These are phyloP conservation scores for Spatula clypeata DNA, from an alignment of 2,797 vertebrate genomes.

Conservation along the genomic window DNA sequence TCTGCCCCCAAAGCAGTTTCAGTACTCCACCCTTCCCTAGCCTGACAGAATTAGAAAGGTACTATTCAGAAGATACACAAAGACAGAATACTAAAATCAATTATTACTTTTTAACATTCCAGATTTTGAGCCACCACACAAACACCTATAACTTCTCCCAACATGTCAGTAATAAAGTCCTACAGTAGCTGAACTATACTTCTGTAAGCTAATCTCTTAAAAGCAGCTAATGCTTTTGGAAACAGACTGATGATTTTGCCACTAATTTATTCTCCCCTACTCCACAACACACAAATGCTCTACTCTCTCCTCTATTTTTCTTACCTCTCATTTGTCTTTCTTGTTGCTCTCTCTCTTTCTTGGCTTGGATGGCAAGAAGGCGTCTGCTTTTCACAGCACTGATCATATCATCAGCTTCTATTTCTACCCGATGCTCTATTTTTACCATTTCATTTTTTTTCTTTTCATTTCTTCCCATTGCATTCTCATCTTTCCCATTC, in stretches of 20 bases:
- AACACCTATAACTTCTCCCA: background rate
- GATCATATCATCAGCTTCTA: constrained; percentile 93
- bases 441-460: constrained; percentile 83
- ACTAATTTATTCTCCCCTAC: background rate
- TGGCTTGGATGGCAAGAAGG: constrained; percentile 93
- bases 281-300: background rate
- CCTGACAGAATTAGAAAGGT: background rate
- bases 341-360: constrained; percentile 94
- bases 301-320: background rate
- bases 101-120: background rate
- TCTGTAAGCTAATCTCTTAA: background rate
- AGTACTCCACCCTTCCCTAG: background rate
- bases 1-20: background rate
- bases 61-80: background rate
- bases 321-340: constrained; percentile 94
- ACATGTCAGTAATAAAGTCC: background rate
- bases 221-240: background rate
- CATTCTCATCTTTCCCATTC: constrained; percentile 75
- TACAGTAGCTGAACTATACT: background rate
- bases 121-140: background rate
- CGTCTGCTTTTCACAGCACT: constrained; percentile 95
- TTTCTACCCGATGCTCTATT: constrained; percentile 63
- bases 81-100: background rate
- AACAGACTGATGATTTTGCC: background rate
- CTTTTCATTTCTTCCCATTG: constrained; percentile 85